phyloP scores from a whole-genome alignment of 2,113 vertebrate genomes.

The Piprites chloris region DNA sequence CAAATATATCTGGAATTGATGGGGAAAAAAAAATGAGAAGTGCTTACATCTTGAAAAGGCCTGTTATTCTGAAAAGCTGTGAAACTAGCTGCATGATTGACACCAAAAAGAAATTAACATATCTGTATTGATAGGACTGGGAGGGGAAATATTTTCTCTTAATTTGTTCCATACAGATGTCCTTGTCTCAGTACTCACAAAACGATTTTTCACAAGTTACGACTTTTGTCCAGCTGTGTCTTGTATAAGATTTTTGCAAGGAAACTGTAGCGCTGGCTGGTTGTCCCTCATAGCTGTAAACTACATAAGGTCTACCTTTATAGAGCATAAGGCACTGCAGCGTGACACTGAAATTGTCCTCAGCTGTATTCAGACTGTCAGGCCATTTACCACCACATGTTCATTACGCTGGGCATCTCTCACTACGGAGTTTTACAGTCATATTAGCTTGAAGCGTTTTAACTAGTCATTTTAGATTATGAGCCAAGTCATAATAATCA shows the following conservation, averaged over 20 bases:
- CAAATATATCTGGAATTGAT: background rate
- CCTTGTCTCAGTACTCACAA: background rate
- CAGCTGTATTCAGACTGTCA: background rate
- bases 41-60: background rate
- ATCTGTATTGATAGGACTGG: background rate
- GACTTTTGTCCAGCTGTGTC: background rate
- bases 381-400: background rate
- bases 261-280: background rate
- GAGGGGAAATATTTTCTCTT: background rate
- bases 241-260: background rate
- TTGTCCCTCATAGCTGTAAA: background rate
- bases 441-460: background rate
- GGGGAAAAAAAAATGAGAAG: background rate
- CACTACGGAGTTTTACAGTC: background rate
- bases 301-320: background rate
- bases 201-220: background rate
- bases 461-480: background rate
- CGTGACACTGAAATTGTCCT: background rate
- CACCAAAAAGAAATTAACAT: background rate
- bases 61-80: background rate
- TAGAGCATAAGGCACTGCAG: background rate
- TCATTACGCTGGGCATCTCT: background rate
- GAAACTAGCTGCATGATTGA: background rate
- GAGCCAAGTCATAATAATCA: background rate
- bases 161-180: background rate